phyloP scores from a whole-genome alignment of 64 coral and sea anemone genomes.

The Catalaphyllia jardinei region DNA sequence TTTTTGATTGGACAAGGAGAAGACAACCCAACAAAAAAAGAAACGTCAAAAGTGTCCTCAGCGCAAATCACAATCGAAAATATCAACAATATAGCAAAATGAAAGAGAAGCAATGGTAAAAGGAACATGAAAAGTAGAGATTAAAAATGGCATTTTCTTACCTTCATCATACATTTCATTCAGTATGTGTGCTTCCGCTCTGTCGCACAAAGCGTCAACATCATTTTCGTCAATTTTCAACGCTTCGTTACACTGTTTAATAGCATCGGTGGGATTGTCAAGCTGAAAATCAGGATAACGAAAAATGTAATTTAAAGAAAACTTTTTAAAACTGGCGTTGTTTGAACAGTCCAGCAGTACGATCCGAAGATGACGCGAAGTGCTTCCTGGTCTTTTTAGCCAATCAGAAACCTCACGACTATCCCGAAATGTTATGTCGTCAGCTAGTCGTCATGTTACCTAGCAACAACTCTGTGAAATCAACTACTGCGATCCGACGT shows the following conservation, averaged over 20 bases:
- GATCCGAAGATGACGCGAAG: not conserved
- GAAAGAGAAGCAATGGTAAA: not conserved
- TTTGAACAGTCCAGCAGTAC: not conserved
- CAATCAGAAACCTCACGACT: not conserved
- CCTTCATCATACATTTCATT: slow-evolving; percentile 95
- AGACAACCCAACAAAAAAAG: too few relatives aligned
- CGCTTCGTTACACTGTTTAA: slow-evolving; percentile 84
- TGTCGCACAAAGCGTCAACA: slow-evolving; percentile 94
- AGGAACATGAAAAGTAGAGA: not conserved
- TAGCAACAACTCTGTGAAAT: too few relatives aligned
- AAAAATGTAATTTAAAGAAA: not conserved
- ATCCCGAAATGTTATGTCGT: too few relatives aligned
- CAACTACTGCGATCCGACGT: too few relatives aligned
- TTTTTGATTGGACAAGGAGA: too few relatives aligned
- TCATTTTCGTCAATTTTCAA: slow-evolving; percentile 87
- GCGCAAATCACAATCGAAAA: not conserved
- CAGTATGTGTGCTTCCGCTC: slow-evolving; percentile 89
- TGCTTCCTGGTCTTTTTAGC: not conserved
- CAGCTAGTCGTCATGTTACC: too few relatives aligned
- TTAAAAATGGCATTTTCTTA: not conserved
- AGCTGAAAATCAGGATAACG: slow-evolving; percentile 39
- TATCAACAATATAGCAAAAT: not conserved
- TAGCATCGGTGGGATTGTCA: slow-evolving; percentile 69
- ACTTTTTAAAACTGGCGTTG: not conserved
- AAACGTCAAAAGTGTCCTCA: too few relatives aligned